Percentiles rank a stretch among this genome's conserved stretches.
Conservation (phyloP, 2,113 vertebrate species). For the Urocitellus parryii region DNA sequence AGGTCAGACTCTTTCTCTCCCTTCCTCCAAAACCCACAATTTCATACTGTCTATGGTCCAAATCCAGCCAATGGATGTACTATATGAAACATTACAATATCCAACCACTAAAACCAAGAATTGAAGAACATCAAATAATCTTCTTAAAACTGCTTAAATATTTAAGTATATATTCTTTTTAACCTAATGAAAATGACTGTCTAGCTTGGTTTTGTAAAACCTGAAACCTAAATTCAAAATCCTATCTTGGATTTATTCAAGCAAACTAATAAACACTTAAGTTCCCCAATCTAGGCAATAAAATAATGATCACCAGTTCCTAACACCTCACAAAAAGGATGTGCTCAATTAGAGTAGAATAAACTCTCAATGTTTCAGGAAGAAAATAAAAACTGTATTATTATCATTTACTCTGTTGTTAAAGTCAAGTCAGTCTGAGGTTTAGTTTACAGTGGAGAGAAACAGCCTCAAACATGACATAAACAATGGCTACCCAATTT, state of each 20-base stretch:
- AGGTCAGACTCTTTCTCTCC: background rate
- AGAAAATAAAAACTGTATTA: conserved; percentile 25
- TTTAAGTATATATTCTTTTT: conserved; percentile 35
- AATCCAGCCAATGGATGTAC: background rate
- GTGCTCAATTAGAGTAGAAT: background rate
- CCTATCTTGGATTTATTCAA: conserved; percentile 6
- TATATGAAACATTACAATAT: conserved; percentile 45
- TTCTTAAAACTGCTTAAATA: conserved; percentile 43
- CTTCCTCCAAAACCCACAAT: background rate
- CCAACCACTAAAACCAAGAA: conserved; percentile 42
- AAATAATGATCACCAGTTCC: background rate
- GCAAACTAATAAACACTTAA: conserved; percentile 20
- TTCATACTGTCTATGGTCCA: background rate
- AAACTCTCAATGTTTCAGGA: conserved; percentile 25
- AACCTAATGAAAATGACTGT: conserved; percentile 2
- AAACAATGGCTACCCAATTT: background rate
- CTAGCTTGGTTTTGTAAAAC: conserved; percentile 12
- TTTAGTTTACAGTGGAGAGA: background rate
- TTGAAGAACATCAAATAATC: conserved; percentile 25
- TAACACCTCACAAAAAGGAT: conserved; percentile 13
- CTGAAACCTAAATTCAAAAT: conserved; percentile 63
- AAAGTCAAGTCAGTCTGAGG: conserved; percentile 15
- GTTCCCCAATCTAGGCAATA: conserved; percentile 9
- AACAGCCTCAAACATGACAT: conserved; percentile 12
- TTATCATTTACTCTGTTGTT: background rate